These are phyloP conservation scores for Amphiprion ocellaris DNA, from an alignment of 2,113 vertebrate genomes.

Conservation along the genomic window DNA sequence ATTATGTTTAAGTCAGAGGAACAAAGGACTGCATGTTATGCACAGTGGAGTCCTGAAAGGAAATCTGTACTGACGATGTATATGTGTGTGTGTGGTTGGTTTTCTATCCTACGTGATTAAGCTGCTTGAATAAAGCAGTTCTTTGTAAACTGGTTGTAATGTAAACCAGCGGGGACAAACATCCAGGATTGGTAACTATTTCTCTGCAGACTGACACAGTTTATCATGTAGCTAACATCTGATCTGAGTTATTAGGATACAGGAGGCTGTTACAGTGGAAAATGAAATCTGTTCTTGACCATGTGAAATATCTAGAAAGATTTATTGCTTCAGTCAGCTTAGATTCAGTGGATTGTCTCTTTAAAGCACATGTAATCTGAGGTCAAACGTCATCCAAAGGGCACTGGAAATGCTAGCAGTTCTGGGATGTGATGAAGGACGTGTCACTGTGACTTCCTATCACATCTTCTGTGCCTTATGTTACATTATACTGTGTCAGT, in stretches of 20 bases:
- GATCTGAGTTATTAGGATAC: no score
- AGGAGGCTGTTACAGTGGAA: no score
- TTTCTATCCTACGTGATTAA: not conserved
- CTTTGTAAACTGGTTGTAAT: not conserved
- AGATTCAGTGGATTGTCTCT: no score
- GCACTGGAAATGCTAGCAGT: not conserved
- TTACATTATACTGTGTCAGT: not conserved
- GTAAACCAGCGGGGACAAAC: not conserved
- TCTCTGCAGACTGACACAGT: no score
- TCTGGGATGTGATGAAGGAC: not conserved
- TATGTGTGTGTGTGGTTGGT: not conserved
- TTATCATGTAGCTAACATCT: no score
- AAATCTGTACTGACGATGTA: not conserved
- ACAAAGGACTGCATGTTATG: slow-evolving; percentile 15
- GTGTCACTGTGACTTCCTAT: not conserved
- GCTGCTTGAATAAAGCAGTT: slow-evolving; percentile 6
- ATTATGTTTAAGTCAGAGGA: slow-evolving; percentile 20
- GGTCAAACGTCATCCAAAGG: slow-evolving; percentile 1
- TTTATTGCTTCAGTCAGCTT: no score
- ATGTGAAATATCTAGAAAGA: no score
- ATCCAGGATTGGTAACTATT: no score
- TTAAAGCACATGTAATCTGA: not conserved
- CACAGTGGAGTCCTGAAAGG: not conserved
- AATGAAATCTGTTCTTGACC: no score
- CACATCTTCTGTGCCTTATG: not conserved